These are phyloP conservation scores for Gnathonemus echidnorhynchus DNA, from an alignment of 2,113 vertebrate species.

Conservation along the genomic window DNA sequence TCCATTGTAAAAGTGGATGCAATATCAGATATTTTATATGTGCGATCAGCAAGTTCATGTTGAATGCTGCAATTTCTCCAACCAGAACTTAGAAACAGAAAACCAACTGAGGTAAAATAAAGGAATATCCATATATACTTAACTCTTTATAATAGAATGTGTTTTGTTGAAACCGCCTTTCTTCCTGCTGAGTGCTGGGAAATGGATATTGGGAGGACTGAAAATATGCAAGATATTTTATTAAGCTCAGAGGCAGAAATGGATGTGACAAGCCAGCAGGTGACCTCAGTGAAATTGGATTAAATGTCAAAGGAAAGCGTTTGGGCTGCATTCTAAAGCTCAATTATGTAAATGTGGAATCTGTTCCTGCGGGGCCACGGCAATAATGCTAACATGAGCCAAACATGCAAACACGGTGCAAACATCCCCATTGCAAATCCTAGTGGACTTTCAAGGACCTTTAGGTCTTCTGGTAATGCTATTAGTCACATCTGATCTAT, in stretches of 20 bases:
- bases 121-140: conserved; percentile 26
- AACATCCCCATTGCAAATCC: neutral
- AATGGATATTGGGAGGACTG: conserved; percentile 25
- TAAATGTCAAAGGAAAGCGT: neutral
- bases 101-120: neutral
- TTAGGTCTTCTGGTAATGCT: neutral
- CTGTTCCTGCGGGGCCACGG: neutral
- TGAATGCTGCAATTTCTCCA: conserved; percentile 32
- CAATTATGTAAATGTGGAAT: neutral
- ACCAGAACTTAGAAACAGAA: conserved; percentile 20
- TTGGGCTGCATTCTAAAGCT: neutral
- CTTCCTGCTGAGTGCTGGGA: conserved; percentile 38
- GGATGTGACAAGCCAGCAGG: conserved; percentile 23
- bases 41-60: neutral
- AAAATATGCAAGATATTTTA: conserved; percentile 26
- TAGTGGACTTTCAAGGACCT: neutral
- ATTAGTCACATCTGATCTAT: neutral
- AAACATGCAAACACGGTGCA: neutral
- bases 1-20: neutral
- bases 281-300: neutral
- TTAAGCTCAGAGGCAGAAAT: conserved; percentile 14
- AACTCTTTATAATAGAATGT: conserved; percentile 24
- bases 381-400: neutral
- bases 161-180: conserved; percentile 24
- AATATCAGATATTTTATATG: neutral